A percentile compares a stretch with the other conserved stretches of the same genome.
Evolutionary conservation across 1,140 invertebrate genomes (phyloP).

Genomic region (Drosophila mayri): DNA sequence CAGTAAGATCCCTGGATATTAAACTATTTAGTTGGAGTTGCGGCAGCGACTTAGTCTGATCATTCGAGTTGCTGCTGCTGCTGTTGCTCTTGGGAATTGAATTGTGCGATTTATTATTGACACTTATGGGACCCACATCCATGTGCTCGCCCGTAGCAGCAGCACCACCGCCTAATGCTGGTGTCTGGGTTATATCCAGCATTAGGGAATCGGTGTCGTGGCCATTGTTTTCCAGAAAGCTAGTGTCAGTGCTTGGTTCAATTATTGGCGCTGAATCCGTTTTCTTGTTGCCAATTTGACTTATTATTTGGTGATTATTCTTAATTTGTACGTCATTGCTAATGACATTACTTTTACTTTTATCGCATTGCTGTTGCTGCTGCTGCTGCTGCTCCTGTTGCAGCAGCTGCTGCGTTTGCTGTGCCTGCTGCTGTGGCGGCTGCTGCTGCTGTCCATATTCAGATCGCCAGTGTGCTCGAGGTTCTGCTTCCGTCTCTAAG

Average conservation of each 20-base stretch:
- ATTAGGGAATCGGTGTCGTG: conserved; percentile 37
- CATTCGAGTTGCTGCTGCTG: conserved; percentile 12
- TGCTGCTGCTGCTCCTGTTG: conserved; percentile 35
- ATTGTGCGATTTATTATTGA: conserved; percentile 35
- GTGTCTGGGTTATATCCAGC: conserved; percentile 34
- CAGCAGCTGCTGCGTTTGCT: conserved; percentile 35
- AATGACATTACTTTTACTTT: conserved; percentile 40
- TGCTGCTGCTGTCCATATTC: conserved; percentile 62
- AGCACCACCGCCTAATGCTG: conserved; percentile 24
- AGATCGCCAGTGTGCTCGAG: conserved; percentile 49
- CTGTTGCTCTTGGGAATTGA: conserved; percentile 18
- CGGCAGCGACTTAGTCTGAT: conserved; percentile 14
- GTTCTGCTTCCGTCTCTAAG: conserved; percentile 49
- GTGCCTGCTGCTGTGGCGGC: background rate
- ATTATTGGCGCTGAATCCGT: conserved; percentile 1
- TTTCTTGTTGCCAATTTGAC: conserved; percentile 50
- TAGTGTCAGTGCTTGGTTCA: conserved; percentile 13
- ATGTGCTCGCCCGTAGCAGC: conserved; percentile 19
- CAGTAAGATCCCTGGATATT: conserved; percentile 45
- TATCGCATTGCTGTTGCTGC: conserved; percentile 27
- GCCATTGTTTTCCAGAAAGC: conserved; percentile 43
- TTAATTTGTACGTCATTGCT: conserved; percentile 57
- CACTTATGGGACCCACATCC: conserved; percentile 14
- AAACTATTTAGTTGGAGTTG: conserved; percentile 33
- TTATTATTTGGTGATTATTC: conserved; percentile 55